These are phyloP conservation scores for Erebia palarica DNA, from an alignment of 2,888 invertebrate species.

Conservation along the genomic window DNA sequence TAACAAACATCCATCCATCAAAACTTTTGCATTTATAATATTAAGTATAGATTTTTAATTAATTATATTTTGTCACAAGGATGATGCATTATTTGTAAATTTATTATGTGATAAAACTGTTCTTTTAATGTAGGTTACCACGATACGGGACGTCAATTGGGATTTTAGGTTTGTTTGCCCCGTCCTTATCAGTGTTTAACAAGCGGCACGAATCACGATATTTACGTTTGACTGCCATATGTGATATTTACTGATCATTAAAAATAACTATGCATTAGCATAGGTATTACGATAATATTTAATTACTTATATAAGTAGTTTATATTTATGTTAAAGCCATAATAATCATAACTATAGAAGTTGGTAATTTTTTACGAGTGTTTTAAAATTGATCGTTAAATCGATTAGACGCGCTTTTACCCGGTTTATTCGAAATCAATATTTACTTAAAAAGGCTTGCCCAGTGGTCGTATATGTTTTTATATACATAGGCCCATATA, in stretches of 20 bases:
- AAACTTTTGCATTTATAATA: too few species aligned
- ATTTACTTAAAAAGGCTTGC: background rate
- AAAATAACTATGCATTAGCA: background rate
- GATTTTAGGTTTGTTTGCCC: slow-evolving; percentile 26
- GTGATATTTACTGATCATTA: background rate
- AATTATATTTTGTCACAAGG: too few species aligned
- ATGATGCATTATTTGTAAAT: background rate
- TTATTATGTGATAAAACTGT: background rate
- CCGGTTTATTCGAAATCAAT: background rate
- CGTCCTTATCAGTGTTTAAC: slow-evolving; percentile 24
- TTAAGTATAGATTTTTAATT: too few species aligned
- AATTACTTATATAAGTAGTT: background rate
- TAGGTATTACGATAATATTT: background rate
- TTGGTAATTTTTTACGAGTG: too few species aligned
- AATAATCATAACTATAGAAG: background rate
- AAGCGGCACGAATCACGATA: slow-evolving; percentile 8
- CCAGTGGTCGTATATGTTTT: too few species aligned
- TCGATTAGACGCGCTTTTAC: too few species aligned
- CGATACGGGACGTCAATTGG: slow-evolving; percentile 22
- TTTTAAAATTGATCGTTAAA: too few species aligned
- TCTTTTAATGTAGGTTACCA: background rate
- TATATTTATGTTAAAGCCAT: background rate
- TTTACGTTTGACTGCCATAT: slow-evolving; percentile 11
- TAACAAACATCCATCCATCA: too few species aligned
- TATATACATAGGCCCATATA: too few species aligned